These are phyloP conservation scores for Axea sp. DNA, from an alignment of 2,888 invertebrate species.

Conservation along the genomic window DNA sequence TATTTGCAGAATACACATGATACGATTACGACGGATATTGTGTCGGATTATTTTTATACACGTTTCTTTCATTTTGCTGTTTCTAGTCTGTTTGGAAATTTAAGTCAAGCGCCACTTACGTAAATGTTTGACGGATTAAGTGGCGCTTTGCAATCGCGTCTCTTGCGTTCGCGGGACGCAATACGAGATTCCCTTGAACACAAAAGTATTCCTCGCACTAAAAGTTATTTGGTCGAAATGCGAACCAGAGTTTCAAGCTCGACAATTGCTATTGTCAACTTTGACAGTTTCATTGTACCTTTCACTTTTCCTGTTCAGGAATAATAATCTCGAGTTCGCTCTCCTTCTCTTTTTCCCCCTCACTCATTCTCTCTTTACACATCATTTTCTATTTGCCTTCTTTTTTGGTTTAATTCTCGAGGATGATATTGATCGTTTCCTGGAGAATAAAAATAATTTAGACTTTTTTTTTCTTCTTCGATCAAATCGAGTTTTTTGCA, in stretches of 20 bases:
- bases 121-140: slow-evolving; percentile 53
- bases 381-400: too few species aligned
- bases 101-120: slow-evolving; percentile 56
- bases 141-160: slow-evolving; percentile 57
- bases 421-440: slow-evolving; percentile 15
- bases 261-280: slow-evolving; percentile 52
- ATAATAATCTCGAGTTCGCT: slow-evolving; percentile 24
- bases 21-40: too few species aligned
- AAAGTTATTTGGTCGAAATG: slow-evolving; percentile 44
- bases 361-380: too few species aligned
- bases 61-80: slow-evolving; percentile 25
- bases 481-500: too few species aligned
- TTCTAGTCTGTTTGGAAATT: slow-evolving; percentile 41
- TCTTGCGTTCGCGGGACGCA: slow-evolving; percentile 44
- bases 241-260: slow-evolving; percentile 20
- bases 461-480: too few species aligned
- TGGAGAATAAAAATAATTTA: slow-evolving; percentile 5
- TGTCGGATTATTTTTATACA: slow-evolving; percentile 7
- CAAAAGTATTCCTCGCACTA: slow-evolving; percentile 37
- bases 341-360: too few species aligned
- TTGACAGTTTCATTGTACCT: slow-evolving; percentile 52
- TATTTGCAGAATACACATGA: too few species aligned
- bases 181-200: slow-evolving; percentile 51
- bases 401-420: slow-evolving; percentile 10
- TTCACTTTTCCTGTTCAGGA: slow-evolving; percentile 30